Conservation (phyloP, 2,113 vertebrate species). For the Uria lomvia region DNA sequence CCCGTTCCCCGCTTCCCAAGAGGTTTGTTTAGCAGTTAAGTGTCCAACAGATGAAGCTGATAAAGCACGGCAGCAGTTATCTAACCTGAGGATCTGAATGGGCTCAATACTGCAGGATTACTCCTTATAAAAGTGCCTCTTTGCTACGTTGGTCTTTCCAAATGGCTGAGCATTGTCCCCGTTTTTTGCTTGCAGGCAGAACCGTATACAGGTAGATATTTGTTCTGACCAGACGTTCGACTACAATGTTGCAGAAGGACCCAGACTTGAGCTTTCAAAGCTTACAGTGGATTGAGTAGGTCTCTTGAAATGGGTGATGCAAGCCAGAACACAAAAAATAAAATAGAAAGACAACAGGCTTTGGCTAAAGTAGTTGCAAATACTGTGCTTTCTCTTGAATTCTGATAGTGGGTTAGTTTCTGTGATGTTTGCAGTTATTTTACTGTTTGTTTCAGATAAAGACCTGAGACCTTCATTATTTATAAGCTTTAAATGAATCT, state of each 20-base stretch:
- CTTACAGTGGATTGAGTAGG: background rate
- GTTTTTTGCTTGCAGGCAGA: background rate
- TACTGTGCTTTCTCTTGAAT: background rate
- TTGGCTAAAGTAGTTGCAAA: background rate
- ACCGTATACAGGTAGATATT: fast-evolving
- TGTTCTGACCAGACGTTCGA: background rate
- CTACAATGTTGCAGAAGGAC: background rate
- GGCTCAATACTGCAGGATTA: background rate
- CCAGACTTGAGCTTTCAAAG: background rate
- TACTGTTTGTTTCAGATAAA: background rate
- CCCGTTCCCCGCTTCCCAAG: background rate
- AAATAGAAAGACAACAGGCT: background rate
- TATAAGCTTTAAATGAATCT: background rate
- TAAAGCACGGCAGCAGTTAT: background rate
- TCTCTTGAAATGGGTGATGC: background rate
- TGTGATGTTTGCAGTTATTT: background rate
- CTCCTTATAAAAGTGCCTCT: fast-evolving
- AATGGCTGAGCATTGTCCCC: background rate
- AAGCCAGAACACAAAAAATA: background rate
- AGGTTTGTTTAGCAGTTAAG: background rate
- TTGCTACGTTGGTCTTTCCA: background rate
- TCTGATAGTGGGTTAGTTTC: background rate
- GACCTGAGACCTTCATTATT: background rate
- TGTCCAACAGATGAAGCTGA: background rate
- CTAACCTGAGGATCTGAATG: background rate